Evolutionary conservation across 2,113 vertebrate species (phyloP).

Genomic region (Corvus hawaiiensis): DNA sequence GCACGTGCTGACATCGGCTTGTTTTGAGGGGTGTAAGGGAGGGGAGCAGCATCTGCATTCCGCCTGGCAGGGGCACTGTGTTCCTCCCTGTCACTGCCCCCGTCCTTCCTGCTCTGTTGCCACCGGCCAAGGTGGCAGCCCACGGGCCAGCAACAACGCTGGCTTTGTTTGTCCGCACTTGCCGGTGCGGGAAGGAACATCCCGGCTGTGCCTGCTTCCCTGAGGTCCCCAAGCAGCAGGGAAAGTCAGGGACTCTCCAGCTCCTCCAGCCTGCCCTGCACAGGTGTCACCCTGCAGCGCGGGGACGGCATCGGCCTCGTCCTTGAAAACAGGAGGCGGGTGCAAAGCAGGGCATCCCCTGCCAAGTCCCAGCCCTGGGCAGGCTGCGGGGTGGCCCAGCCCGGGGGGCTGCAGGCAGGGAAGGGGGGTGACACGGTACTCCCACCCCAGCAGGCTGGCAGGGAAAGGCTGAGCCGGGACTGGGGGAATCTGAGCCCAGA

Average conservation of each 20-base stretch:
- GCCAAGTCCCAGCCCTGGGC: neutral
- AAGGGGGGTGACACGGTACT: neutral
- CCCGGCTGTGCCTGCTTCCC: neutral
- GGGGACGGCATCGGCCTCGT: rapidly evolving
- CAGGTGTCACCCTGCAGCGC: neutral
- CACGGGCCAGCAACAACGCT: neutral
- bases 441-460: slow-evolving; percentile 22
- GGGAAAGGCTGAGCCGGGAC: neutral
- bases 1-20: neutral
- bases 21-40: neutral
- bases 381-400: rapidly evolving
- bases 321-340: neutral
- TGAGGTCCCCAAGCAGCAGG: rapidly evolving
- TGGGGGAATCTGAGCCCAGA: slow-evolving; percentile 25
- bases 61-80: rapidly evolving
- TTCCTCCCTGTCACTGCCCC: neutral
- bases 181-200: neutral
- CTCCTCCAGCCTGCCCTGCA: neutral
- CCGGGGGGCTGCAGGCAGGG: neutral
- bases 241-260: neutral
- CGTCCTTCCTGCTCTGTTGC: neutral
- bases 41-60: neutral
- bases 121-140: neutral
- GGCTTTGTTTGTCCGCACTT: neutral
- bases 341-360: neutral